Conservation (phyloP, 1,140 invertebrate species). For the Halictus rubicundus region DNA sequence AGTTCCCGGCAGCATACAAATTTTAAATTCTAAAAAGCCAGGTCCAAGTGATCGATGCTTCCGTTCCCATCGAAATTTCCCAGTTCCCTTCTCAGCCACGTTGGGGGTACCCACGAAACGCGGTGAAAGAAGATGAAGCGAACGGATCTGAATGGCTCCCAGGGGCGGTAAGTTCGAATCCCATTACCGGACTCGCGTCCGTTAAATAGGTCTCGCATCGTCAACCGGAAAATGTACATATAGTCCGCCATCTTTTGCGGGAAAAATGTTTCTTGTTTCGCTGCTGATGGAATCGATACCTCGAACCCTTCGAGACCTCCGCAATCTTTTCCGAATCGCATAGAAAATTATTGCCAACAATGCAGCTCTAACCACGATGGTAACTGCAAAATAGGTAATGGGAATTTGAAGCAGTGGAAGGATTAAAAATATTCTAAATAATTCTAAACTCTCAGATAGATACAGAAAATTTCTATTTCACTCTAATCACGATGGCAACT, state of each 20-base stretch:
- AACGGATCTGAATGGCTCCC: conserved; percentile 75
- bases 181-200: conserved; percentile 81
- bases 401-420: no score
- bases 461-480: no score
- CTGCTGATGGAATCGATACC: conserved; percentile 75
- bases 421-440: no score
- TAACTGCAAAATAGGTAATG: no score
- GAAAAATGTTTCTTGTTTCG: conserved; percentile 69
- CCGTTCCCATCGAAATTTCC: conserved; percentile 15
- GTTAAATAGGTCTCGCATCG: conserved; percentile 82
- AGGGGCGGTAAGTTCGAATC: conserved; percentile 78
- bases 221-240: conserved; percentile 81
- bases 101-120: conserved; percentile 15
- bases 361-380: no score
- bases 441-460: no score
- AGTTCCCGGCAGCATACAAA: not conserved
- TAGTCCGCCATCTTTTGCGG: conserved; percentile 62
- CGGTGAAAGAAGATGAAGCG: conserved; percentile 58
- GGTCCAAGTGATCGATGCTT: not conserved
- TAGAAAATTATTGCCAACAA: no score
- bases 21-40: conserved; percentile 16
- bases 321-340: no score
- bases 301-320: conserved; percentile 53
- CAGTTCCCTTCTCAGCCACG: not conserved
- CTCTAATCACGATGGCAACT: no score